A percentile compares a stretch with the other conserved stretches of the same genome.
Conservation (phyloP, 2,113 vertebrate species). For the Hemiprocne comata region DNA sequence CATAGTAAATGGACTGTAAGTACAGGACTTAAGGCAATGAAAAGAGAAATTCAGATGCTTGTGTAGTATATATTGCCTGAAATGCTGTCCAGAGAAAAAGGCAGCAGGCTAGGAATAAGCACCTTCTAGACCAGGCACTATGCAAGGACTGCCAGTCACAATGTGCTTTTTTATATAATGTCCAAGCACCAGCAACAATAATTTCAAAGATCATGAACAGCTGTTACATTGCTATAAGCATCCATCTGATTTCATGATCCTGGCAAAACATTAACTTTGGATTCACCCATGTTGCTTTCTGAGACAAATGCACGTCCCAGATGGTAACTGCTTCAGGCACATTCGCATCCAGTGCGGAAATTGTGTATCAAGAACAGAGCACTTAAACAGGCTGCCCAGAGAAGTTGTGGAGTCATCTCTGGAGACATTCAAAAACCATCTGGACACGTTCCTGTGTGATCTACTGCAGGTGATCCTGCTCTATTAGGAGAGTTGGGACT, state of each 20-base stretch:
- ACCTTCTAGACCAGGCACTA: neutral
- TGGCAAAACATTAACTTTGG: neutral
- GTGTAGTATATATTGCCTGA: neutral
- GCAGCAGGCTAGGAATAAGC: neutral
- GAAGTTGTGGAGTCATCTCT: too few relatives aligned
- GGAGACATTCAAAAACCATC: too few relatives aligned
- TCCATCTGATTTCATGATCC: neutral
- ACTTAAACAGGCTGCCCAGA: too few relatives aligned
- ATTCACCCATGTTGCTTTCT: neutral
- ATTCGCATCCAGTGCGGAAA: neutral
- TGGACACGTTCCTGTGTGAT: too few relatives aligned
- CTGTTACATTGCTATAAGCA: neutral
- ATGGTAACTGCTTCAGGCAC: neutral
- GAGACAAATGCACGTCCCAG: neutral
- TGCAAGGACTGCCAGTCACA: neutral
- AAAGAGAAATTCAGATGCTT: neutral
- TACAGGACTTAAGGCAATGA: neutral
- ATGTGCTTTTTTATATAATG: fast-evolving
- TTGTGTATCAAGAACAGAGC: neutral
- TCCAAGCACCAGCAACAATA: neutral
- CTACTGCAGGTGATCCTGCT: too few relatives aligned
- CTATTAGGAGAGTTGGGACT: too few relatives aligned
- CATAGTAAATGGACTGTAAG: neutral
- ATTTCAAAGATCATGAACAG: neutral
- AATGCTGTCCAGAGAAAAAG: neutral